Conservation (phyloP, 2,797 vertebrate species). For the Bryconaethiops microstoma region DNA sequence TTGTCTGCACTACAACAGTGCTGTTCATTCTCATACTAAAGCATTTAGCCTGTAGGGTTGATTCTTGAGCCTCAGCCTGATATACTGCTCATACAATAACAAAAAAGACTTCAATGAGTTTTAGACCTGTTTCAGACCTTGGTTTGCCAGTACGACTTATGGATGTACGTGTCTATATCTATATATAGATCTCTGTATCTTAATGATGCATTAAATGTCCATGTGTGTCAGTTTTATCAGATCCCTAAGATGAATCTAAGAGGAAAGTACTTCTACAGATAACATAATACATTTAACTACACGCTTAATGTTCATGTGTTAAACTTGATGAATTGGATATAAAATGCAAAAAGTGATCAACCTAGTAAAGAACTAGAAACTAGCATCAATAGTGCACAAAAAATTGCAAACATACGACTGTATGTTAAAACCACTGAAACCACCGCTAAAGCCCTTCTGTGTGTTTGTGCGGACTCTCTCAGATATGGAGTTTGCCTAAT, state of each 20-base stretch:
- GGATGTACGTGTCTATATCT: too few species aligned
- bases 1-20: neutral
- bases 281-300: too few species aligned
- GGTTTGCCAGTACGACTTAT: too few species aligned
- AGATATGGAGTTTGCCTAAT: constrained; percentile 89
- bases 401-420: too few species aligned
- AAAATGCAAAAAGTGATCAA: too few species aligned
- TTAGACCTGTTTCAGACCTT: too few species aligned
- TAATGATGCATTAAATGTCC: neutral
- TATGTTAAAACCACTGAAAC: neutral
- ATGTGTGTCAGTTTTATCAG: neutral
- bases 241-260: constrained; percentile 1
- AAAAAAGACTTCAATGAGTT: neutral
- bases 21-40: neutral
- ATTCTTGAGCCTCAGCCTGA: neutral
- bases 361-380: too few species aligned
- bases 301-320: too few species aligned
- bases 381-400: too few species aligned
- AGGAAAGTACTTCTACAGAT: too few species aligned
- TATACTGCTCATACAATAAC: neutral
- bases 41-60: neutral
- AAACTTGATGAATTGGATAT: too few species aligned
- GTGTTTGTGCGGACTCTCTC: constrained; percentile 12
- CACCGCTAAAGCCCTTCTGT: neutral
- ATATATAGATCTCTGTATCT: too few species aligned